Evolutionary conservation across 2,113 vertebrate genomes (phyloP).

Genomic region (Gopherus flavomarginatus): DNA sequence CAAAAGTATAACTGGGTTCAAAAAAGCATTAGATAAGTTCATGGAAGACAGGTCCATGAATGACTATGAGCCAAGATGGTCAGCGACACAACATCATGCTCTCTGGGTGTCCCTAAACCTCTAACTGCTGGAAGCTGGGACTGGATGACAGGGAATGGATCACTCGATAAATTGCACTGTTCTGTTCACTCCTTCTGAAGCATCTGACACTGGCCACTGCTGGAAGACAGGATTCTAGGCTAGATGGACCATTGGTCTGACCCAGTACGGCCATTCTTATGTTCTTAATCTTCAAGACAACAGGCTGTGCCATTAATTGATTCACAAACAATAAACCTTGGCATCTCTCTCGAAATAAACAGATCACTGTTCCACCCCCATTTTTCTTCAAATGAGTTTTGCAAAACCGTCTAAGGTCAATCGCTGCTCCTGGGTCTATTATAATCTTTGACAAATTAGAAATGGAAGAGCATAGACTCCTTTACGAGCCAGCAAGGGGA

Average conservation of each 20-base stretch:
- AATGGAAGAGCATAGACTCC: not conserved
- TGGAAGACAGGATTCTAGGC: not conserved
- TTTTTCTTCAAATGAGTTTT: not conserved
- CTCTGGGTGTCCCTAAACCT: not conserved
- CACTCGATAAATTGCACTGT: not conserved
- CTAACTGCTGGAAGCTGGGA: not conserved
- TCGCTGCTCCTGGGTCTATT: not conserved
- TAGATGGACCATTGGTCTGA: not conserved
- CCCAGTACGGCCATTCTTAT: not conserved
- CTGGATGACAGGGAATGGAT: not conserved
- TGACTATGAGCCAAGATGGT: not conserved
- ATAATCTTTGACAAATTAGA: not conserved
- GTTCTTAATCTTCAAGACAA: not conserved
- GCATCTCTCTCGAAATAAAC: not conserved
- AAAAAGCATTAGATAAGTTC: not conserved
- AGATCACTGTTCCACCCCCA: not conserved
- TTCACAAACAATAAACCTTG: not conserved
- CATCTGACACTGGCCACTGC: not conserved
- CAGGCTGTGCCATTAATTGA: conserved; percentile 18
- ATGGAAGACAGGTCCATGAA: not conserved
- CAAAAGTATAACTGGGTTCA: not conserved
- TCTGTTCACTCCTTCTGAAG: not conserved
- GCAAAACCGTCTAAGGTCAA: not conserved
- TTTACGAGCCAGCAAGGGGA: not conserved
- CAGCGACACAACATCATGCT: not conserved